Base-by-base conservation (phyloP, 1,140 invertebrate genomes). In the Liolophura sinensis region DNA sequence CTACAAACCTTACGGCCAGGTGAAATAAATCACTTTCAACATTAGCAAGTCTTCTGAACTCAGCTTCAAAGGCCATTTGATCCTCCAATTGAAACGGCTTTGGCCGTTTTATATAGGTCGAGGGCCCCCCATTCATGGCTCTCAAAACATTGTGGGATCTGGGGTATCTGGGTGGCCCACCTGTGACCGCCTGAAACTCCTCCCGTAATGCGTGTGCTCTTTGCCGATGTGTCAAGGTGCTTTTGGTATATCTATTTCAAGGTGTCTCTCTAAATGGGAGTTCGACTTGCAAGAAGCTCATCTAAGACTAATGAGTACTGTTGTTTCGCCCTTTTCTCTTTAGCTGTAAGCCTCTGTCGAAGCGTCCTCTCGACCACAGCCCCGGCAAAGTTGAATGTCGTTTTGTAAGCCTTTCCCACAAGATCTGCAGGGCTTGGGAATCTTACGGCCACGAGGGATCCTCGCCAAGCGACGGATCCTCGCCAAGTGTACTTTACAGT, bases 401-500 rank as follows among this genome's bases (percentile, higher is more conserved):
- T 6, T 51, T 62, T 51, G 27, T n/a, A 14, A 52, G 12, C 15
- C 14, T 15, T 51, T 16, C 24, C 12, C 50, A 15, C 6, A 47
- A 62, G 27, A 1, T 5, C 27, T n/a, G 20, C 61, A 62, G 12
- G 50, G 14, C 3, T 1, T 6, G 1, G 61, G 24, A 15, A 22
- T 40, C 9, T 40, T 9, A 22, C 61, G 27, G 20, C 50, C 27
- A n/a, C 51, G 51, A n/a, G 1, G n/a, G 6, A 62, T 18, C 9
- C n/a, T n/a, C n/a, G n/a, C n/a, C n/a, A n/a, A n/a, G n/a, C n/a
- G n/a, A n/a, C n/a, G n/a, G n/a, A n/a, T n/a, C n/a, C 48, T 22
- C 1, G 22, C 24, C 11, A 27, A 9, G n/a, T 62, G 61, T 11
- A 62, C 50, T n/a, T 62, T 62, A 31, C 48, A 62, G 31, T 62